Conservation (phyloP, 2,888 invertebrate genomes). For the Yponomeuta evonymella region DNA sequence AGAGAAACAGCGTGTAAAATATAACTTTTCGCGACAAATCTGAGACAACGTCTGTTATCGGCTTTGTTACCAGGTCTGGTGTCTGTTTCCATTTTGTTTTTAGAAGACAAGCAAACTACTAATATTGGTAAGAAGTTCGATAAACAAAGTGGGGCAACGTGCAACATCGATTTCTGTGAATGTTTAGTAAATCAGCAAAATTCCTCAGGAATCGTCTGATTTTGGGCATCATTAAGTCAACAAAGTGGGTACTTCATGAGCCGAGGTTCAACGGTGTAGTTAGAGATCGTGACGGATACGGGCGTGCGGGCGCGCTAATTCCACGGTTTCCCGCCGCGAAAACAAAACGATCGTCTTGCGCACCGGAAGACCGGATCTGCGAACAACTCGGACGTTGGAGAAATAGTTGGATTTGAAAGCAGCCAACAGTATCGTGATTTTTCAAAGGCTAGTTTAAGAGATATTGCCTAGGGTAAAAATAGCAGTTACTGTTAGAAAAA, state of each 20-base stretch:
- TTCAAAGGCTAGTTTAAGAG: no score
- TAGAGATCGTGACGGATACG: constrained; percentile 49
- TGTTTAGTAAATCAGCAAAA: neutral
- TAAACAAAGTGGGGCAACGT: neutral
- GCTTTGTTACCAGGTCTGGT: no score
- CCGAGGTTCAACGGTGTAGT: constrained; percentile 31
- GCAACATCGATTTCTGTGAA: neutral
- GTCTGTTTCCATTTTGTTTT: no score
- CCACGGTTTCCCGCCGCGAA: constrained; percentile 34
- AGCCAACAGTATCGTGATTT: neutral
- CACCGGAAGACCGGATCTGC: constrained; percentile 16
- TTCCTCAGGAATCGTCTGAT: neutral
- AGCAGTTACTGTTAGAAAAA: no score
- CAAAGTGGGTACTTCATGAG: constrained; percentile 15
- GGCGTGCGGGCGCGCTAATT: constrained; percentile 29
- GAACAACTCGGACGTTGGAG: constrained; percentile 10
- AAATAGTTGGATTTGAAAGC: neutral
- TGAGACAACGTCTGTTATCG: no score
- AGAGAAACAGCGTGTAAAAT: no score
- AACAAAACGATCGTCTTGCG: constrained; percentile 18
- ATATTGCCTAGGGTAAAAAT: no score
- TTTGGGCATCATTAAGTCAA: neutral
- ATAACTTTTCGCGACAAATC: no score
- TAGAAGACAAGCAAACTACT: no score
- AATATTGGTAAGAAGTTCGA: no score